Conservation (phyloP, 2,797 vertebrate species). For the Falco columbarius region DNA sequence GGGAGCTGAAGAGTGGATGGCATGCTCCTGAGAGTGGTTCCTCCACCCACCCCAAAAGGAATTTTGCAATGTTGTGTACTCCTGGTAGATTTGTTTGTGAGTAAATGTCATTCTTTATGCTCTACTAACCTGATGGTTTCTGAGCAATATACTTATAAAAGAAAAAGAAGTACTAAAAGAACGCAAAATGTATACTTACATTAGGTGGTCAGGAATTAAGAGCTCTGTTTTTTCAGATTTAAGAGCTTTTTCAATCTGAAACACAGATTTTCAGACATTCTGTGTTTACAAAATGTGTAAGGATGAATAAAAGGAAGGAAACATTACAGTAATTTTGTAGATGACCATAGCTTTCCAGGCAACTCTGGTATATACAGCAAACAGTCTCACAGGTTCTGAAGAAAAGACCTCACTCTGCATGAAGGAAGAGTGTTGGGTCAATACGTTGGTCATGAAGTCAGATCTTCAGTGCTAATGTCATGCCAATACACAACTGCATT, state of each 20-base stretch:
- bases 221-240: background rate
- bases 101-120: background rate
- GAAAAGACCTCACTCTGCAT: background rate
- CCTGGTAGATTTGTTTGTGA: background rate
- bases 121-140: background rate
- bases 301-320: background rate
- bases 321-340: background rate
- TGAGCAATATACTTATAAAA: background rate
- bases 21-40: accelerated
- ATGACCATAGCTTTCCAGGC: background rate
- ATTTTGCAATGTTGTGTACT: background rate
- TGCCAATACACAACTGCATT: background rate
- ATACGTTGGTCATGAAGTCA: background rate
- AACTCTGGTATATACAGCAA: background rate
- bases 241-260: background rate
- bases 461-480: background rate
- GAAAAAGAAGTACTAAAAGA: background rate
- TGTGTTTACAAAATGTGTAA: background rate
- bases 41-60: accelerated
- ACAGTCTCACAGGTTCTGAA: background rate
- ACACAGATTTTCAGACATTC: background rate
- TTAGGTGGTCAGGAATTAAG: background rate
- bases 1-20: background rate
- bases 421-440: background rate
- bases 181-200: background rate